These are phyloP conservation scores for Moxostoma hubbsi DNA, from an alignment of 2,797 vertebrate species.

Conservation along the genomic window DNA sequence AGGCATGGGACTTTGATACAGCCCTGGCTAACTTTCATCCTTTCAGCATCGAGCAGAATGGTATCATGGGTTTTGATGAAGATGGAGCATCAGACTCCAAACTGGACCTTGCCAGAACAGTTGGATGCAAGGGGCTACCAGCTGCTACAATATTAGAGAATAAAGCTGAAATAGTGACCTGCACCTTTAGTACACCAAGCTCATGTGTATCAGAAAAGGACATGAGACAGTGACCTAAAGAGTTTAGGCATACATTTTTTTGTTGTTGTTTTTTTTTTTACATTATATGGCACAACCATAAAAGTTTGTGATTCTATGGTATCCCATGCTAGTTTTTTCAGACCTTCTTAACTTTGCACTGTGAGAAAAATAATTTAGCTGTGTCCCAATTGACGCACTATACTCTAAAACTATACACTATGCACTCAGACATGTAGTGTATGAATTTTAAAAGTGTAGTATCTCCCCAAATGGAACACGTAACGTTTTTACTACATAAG, in stretches of 20 bases:
- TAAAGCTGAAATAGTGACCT: conserved; percentile 70
- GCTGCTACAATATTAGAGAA: conserved; percentile 30
- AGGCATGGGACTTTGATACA: conserved; percentile 77
- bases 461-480: no score
- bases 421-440: no score
- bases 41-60: conserved; percentile 73
- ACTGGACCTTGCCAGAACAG: conserved; percentile 26
- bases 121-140: conserved; percentile 18
- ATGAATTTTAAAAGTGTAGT: no score
- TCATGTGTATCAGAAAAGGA: conserved; percentile 69
- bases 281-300: neutral
- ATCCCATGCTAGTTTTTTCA: no score
- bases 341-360: no score
- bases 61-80: conserved; percentile 57
- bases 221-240: conserved; percentile 50
- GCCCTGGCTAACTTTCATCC: conserved; percentile 75
- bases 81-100: conserved; percentile 35
- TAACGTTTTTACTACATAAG: no score
- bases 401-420: no score
- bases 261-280: neutral
- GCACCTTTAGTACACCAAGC: conserved; percentile 75
- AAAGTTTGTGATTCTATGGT: neutral
- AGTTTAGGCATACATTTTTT: neutral
- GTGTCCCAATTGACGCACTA: no score
- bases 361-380: no score